These are phyloP conservation scores for Seison nebaliae DNA, from an alignment of 1,140 invertebrate species.

Conservation along the genomic window DNA sequence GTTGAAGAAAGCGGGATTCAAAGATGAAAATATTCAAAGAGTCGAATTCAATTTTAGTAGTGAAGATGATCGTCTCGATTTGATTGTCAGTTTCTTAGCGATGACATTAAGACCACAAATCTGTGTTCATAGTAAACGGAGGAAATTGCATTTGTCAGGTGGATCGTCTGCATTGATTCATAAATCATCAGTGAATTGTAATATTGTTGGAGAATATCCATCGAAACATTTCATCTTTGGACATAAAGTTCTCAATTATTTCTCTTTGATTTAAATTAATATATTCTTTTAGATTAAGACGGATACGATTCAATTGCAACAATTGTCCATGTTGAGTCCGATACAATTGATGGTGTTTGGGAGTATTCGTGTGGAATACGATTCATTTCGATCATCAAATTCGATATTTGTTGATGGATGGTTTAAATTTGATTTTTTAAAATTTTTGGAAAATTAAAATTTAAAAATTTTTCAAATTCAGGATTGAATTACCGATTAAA, in stretches of 20 bases:
- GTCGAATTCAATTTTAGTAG: not conserved
- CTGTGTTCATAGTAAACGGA: constrained; percentile 70
- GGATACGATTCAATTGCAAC: constrained; percentile 76
- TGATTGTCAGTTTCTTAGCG: constrained; percentile 45
- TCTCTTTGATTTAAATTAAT: not conserved
- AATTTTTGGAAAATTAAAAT: no score
- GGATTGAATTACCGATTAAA: no score
- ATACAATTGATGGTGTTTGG: constrained; percentile 72
- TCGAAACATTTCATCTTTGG: constrained; percentile 89
- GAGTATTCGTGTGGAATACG: constrained; percentile 17
- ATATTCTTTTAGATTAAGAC: constrained; percentile 45
- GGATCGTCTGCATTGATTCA: constrained; percentile 71
- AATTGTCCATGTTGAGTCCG: constrained; percentile 81
- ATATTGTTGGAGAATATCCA: constrained; percentile 43
- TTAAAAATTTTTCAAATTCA: no score
- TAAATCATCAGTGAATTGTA: constrained; percentile 85
- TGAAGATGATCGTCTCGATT: not conserved
- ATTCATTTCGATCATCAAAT: no score
- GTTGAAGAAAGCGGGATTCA: constrained; percentile 1
- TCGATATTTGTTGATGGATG: no score
- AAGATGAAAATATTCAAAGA: not conserved
- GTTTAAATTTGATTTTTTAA: no score
- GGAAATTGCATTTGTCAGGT: constrained; percentile 78
- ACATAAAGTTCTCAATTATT: constrained; percentile 44
- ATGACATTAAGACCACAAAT: constrained; percentile 86